These are phyloP conservation scores for Drosophila infuscata DNA, from an alignment of 2,888 invertebrate genomes.

Conservation along the genomic window DNA sequence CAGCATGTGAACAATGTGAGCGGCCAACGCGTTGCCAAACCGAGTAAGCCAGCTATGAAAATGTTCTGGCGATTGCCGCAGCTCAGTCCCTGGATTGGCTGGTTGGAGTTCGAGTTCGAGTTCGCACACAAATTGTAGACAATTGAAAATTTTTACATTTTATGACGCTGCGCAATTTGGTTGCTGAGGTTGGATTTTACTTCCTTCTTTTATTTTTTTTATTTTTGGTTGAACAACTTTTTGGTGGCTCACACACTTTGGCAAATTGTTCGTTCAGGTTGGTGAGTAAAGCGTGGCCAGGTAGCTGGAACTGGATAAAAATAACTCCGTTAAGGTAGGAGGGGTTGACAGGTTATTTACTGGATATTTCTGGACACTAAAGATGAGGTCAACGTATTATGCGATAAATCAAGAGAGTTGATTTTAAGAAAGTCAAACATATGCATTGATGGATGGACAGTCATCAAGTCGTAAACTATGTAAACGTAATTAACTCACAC, in stretches of 20 bases:
- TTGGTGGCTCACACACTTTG: conserved; percentile 49
- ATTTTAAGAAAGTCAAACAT: background rate
- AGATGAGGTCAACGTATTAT: conserved; percentile 19
- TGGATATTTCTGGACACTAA: background rate
- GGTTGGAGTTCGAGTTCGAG: conserved; percentile 42
- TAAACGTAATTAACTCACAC: background rate
- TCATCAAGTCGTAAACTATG: background rate
- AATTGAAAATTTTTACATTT: conserved; percentile 80
- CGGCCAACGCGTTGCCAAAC: conserved; percentile 74
- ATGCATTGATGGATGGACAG: background rate
- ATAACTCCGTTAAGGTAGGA: conserved; percentile 3
- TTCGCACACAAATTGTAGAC: conserved; percentile 72
- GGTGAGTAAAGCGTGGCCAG: conserved; percentile 14
- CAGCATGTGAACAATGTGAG: conserved; percentile 80
- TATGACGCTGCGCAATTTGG: conserved; percentile 79
- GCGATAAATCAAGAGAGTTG: background rate
- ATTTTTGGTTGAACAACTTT: conserved; percentile 16
- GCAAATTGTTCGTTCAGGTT: conserved; percentile 50
- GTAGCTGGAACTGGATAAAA: conserved; percentile 24
- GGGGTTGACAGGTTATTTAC: conserved; percentile 4
- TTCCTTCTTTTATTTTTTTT: background rate
- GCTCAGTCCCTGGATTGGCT: conserved; percentile 14
- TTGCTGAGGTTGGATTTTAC: conserved; percentile 39
- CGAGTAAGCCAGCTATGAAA: conserved; percentile 79
- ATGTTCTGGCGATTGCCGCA: conserved; percentile 66